Percentiles rank a stretch among this genome's conserved stretches.
Conservation (phyloP, 2,113 vertebrate species). For the Proteles cristata region DNA sequence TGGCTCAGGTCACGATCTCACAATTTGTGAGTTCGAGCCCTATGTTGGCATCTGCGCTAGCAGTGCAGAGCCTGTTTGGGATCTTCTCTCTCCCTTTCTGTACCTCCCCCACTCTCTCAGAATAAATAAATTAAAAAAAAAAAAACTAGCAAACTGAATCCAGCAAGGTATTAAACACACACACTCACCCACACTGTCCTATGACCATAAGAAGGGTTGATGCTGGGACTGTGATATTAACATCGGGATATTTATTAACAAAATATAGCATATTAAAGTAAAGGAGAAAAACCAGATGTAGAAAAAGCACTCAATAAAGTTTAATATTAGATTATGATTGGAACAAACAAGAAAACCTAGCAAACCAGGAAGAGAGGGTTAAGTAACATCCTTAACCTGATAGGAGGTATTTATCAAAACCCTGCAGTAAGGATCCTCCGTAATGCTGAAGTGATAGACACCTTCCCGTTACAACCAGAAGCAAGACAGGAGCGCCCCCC, state of each 20-base stretch:
- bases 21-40: too few relatives aligned
- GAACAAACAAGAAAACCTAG: neutral
- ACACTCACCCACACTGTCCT: neutral
- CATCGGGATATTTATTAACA: neutral
- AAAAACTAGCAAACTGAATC: neutral
- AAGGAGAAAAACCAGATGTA: conserved; percentile 13
- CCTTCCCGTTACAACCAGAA: neutral
- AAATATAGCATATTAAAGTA: neutral
- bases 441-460: neutral
- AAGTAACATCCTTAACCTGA: neutral
- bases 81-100: too few relatives aligned
- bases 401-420: neutral
- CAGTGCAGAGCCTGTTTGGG: too few relatives aligned
- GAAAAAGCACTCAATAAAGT: conserved; percentile 15
- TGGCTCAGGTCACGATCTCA: too few relatives aligned
- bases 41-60: too few relatives aligned
- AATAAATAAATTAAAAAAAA: neutral
- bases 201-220: neutral
- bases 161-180: neutral
- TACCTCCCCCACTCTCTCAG: too few relatives aligned
- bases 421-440: neutral
- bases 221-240: neutral
- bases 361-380: neutral
- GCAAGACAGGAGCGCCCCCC: neutral
- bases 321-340: neutral